A percentile compares a stretch with the other conserved stretches of the same genome.
These are phyloP conservation scores for Seira ritae DNA, from an alignment of 2,888 invertebrate genomes.

Conservation along the genomic window DNA sequence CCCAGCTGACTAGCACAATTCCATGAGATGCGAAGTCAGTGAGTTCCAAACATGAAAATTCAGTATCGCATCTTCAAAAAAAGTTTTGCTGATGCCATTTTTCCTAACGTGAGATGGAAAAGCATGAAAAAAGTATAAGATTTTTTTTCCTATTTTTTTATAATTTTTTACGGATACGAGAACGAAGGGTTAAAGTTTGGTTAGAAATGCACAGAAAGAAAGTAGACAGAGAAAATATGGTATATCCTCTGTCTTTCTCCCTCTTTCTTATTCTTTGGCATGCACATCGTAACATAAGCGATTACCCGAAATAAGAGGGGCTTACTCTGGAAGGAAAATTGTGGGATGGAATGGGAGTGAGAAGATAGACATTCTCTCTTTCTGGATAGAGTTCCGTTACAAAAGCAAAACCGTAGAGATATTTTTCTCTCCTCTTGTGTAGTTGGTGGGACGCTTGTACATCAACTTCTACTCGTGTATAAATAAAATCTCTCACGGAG, in stretches of 20 bases:
- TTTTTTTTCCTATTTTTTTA: not conserved
- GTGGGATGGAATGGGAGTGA: not conserved
- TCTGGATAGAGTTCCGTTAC: too few species aligned
- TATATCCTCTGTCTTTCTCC: not conserved
- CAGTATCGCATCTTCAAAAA: slow-evolving; percentile 18
- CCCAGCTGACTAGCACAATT: slow-evolving; percentile 28
- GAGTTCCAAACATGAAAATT: not conserved
- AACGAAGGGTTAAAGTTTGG: slow-evolving; percentile 15
- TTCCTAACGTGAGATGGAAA: not conserved
- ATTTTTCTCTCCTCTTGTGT: slow-evolving; percentile 9
- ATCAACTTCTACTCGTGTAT: slow-evolving; percentile 31
- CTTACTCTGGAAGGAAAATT: not conserved
- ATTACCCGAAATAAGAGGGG: slow-evolving; percentile 20
- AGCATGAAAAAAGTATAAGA: not conserved
- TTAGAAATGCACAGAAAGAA: not conserved
- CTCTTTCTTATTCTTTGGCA: slow-evolving; percentile 1
- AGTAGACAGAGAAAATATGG: slow-evolving; percentile 15
- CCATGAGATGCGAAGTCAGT: not conserved
- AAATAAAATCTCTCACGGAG: slow-evolving; percentile 28
- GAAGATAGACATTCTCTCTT: too few species aligned
- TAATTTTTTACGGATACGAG: slow-evolving; percentile 7
- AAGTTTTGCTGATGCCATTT: slow-evolving; percentile 5
- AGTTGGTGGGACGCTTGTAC: slow-evolving; percentile 20
- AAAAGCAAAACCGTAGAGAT: slow-evolving; percentile 19
- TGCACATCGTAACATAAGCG: slow-evolving; percentile 15